Percentiles rank a stretch among this genome's conserved stretches.
These are phyloP conservation scores for Polietes domitor DNA, from an alignment of 2,888 invertebrate species.

Conservation along the genomic window DNA sequence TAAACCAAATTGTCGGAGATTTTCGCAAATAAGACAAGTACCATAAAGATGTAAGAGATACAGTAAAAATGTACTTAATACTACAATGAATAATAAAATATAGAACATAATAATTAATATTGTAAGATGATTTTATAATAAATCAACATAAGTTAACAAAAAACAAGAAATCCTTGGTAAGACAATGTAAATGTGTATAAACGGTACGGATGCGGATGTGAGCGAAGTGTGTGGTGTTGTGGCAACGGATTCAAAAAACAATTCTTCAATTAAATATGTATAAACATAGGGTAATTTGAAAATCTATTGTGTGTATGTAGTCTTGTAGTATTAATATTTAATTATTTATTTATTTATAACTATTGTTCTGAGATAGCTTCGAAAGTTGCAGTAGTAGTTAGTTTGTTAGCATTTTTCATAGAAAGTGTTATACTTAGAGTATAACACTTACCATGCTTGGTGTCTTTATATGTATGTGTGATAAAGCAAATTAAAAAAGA, in stretches of 20 bases:
- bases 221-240: constrained; percentile 32
- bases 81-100: constrained; percentile 20
- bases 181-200: too few species aligned
- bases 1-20: background rate
- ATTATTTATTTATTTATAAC: constrained; percentile 29
- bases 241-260: constrained; percentile 28
- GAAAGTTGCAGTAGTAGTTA: constrained; percentile 31
- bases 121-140: constrained; percentile 6
- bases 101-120: background rate
- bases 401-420: constrained; percentile 37
- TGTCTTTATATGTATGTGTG: constrained; percentile 32
- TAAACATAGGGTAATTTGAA: constrained; percentile 12
- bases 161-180: constrained; percentile 34
- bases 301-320: background rate
- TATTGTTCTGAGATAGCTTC: constrained; percentile 53
- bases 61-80: background rate
- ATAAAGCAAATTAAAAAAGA: constrained; percentile 48
- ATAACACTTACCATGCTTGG: constrained; percentile 47
- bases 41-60: background rate
- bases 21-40: background rate
- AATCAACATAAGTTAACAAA: constrained; percentile 53
- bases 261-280: constrained; percentile 12
- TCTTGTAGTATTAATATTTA: background rate
- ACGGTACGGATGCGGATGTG: too few species aligned
- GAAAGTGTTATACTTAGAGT: constrained; percentile 58